A percentile compares a stretch with the other conserved stretches of the same genome.
Evolutionary conservation across 2,113 vertebrate species (phyloP).

Genomic region (Nycticorax nycticorax): DNA sequence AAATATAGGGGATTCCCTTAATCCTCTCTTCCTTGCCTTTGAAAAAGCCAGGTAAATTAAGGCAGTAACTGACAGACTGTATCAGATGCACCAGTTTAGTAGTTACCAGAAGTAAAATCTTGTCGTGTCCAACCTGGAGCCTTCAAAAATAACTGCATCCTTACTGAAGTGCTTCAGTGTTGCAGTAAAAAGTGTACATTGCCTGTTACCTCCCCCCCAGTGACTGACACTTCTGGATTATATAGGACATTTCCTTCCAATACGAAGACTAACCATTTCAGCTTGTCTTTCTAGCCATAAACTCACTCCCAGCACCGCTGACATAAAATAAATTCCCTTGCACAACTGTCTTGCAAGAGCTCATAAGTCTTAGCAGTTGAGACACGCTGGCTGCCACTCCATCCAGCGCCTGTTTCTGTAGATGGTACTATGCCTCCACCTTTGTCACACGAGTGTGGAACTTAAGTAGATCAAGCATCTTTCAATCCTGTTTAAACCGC

Average conservation of each 20-base stretch:
- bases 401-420: background rate
- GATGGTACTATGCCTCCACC: background rate
- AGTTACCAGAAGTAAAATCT: background rate
- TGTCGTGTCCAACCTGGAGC: background rate
- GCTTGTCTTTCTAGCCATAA: background rate
- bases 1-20: background rate
- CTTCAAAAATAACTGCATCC: background rate
- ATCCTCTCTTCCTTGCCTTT: background rate
- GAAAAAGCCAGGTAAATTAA: background rate
- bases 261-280: background rate
- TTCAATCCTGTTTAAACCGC: background rate
- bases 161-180: background rate
- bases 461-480: background rate
- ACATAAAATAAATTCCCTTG: background rate
- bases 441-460: fast-evolving
- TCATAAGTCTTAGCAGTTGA: background rate
- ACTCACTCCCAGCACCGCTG: background rate
- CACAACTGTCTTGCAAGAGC: background rate
- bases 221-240: background rate
- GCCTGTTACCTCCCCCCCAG: background rate
- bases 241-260: background rate
- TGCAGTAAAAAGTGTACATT: background rate
- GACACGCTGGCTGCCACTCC: background rate
- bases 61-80: background rate
- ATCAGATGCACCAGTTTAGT: background rate